Evolutionary conservation across 2,888 invertebrate species (phyloP).

Genomic region (Ichneumoninae sp.): DNA sequence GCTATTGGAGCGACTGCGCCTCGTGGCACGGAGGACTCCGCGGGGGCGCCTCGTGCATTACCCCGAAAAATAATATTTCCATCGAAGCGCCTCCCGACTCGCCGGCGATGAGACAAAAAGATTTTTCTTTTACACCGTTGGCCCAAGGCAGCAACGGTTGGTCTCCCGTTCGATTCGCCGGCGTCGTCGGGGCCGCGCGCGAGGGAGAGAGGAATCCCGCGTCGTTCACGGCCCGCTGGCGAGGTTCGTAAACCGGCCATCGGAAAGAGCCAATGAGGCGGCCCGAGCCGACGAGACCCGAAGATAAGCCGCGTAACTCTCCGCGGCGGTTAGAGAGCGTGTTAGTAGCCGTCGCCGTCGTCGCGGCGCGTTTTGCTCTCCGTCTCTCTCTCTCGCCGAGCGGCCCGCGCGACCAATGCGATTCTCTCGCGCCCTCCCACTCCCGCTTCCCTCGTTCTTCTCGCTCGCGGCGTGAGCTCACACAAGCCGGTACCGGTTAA

Average conservation of each 20-base stretch:
- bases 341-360: neutral
- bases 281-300: neutral
- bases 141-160: neutral
- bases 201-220: neutral
- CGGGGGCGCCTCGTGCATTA: too few species aligned
- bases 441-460: neutral
- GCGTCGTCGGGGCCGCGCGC: too few species aligned
- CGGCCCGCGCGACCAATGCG: neutral
- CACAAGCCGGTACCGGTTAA: slow-evolving; percentile 17
- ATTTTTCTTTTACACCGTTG: neutral
- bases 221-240: neutral
- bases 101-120: neutral
- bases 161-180: neutral
- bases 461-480: neutral
- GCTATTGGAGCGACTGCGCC: neutral
- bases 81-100: neutral
- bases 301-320: neutral
- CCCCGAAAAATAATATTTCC: neutral
- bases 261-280: slow-evolving; percentile 9
- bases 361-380: neutral
- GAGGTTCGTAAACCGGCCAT: neutral
- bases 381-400: neutral
- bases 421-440: slow-evolving; percentile 9
- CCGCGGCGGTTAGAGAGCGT: neutral
- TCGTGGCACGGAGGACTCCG: neutral